A percentile compares a stretch with the other conserved stretches of the same genome.
phyloP scores from a whole-genome alignment of 2,797 vertebrate species.

The Lepilemur septentrionalis region DNA sequence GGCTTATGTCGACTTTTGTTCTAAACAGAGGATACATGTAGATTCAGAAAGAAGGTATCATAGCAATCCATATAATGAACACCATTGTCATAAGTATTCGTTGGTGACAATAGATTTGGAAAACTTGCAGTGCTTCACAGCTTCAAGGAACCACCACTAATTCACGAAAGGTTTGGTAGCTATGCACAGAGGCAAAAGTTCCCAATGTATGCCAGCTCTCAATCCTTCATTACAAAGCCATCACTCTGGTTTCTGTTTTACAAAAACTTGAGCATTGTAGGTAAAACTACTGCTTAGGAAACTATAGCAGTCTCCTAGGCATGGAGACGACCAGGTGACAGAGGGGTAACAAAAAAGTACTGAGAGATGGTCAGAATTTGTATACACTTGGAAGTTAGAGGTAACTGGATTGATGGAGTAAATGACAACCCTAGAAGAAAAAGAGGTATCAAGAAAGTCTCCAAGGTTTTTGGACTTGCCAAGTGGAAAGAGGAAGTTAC shows the following conservation, averaged over 20 bases:
- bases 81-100: slow-evolving; percentile 91
- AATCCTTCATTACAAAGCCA: not conserved
- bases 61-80: slow-evolving; percentile 92
- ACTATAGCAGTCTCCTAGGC: not conserved
- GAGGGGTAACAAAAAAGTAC: not conserved
- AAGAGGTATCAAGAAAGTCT: not conserved
- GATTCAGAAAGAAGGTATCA: slow-evolving; percentile 92
- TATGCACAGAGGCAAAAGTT: not conserved
- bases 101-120: slow-evolving; percentile 92
- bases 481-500: not conserved
- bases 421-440: not conserved
- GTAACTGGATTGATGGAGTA: not conserved
- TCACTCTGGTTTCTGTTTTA: not conserved
- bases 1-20: slow-evolving; percentile 90
- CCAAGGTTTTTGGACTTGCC: not conserved
- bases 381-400: not conserved
- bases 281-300: not conserved
- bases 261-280: not conserved
- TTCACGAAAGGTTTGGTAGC: not conserved
- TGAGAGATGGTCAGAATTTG: not conserved
- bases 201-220: not conserved
- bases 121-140: slow-evolving; percentile 91
- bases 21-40: slow-evolving; percentile 89
- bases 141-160: slow-evolving; percentile 93
- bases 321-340: not conserved